phyloP scores from a whole-genome alignment of 2,888 invertebrate species.

The Eumerus sabulonum region DNA sequence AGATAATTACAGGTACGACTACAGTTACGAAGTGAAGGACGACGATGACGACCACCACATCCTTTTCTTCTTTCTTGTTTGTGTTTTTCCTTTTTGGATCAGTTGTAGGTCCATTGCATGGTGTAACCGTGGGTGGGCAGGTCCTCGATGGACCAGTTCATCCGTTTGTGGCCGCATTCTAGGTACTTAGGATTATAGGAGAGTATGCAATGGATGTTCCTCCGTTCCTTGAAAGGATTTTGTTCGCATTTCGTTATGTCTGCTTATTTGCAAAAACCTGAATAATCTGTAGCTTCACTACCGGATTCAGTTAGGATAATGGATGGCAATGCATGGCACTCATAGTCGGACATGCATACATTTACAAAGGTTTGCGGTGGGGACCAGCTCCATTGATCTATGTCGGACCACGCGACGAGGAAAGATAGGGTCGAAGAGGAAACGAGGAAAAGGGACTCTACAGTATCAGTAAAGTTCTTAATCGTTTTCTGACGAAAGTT shows the following conservation, averaged over 20 bases:
- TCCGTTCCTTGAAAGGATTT: conserved; percentile 38
- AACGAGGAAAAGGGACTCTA: neutral
- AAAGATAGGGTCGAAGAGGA: no score
- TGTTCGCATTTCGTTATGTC: conserved; percentile 64
- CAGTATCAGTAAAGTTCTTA: conserved; percentile 36
- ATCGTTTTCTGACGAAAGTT: conserved; percentile 34
- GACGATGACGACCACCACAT: no score
- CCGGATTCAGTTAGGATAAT: conserved; percentile 51
- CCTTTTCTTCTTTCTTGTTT: conserved; percentile 16
- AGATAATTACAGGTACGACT: conserved; percentile 61
- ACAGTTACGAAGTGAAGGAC: conserved; percentile 41
- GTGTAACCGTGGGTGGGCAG: neutral
- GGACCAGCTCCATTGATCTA: no score
- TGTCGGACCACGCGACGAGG: neutral
- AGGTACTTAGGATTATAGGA: conserved; percentile 12
- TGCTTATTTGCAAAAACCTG: conserved; percentile 60
- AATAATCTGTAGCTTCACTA: conserved; percentile 55
- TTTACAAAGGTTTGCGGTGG: no score
- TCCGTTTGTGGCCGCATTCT: conserved; percentile 25
- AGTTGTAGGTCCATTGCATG: neutral
- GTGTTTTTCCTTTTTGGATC: no score
- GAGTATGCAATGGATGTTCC: conserved; percentile 57
- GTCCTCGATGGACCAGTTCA: conserved; percentile 29
- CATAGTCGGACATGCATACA: no score
- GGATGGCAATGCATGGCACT: conserved; percentile 27